A percentile compares a stretch with the other conserved stretches of the same genome.
Evolutionary conservation across 2,113 vertebrate species (phyloP).

Genomic region (Cairina moschata): DNA sequence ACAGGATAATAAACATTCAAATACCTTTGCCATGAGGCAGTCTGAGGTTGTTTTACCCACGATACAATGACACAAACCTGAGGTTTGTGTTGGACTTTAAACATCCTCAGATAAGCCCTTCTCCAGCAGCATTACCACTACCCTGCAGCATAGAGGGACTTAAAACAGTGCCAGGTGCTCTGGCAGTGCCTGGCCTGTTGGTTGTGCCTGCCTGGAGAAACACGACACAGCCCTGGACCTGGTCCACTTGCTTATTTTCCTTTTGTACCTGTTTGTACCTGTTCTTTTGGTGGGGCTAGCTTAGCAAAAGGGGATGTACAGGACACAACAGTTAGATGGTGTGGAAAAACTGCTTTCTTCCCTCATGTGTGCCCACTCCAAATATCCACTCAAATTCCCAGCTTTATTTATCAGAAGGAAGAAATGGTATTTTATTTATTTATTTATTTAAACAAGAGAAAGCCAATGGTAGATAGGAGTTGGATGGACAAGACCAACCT

Average conservation of each 20-base stretch:
- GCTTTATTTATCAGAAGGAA: not conserved
- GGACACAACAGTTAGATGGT: not conserved
- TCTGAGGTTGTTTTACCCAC: not conserved
- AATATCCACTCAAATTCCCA: not conserved
- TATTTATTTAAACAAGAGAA: not conserved
- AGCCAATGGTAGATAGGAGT: not conserved
- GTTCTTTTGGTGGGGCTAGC: not conserved
- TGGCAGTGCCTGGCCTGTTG: not conserved
- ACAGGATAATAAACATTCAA: not conserved
- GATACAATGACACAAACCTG: not conserved
- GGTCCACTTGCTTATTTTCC: not conserved
- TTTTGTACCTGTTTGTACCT: not conserved
- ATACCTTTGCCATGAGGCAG: not conserved
- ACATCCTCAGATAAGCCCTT: not conserved
- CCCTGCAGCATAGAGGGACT: not conserved
- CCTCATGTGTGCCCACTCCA: not conserved
- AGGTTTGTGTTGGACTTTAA: not conserved
- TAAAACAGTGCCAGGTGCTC: rapidly evolving
- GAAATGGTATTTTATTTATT: not conserved
- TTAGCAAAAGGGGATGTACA: not conserved
- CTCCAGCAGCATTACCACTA: not conserved
- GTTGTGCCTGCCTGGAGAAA: not conserved
- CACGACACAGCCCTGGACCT: not conserved
- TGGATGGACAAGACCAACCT: not conserved
- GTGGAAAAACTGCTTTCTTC: not conserved